Evolutionary conservation across 1,140 invertebrate genomes (phyloP).

Genomic region (Dolichoris vasculosae): DNA sequence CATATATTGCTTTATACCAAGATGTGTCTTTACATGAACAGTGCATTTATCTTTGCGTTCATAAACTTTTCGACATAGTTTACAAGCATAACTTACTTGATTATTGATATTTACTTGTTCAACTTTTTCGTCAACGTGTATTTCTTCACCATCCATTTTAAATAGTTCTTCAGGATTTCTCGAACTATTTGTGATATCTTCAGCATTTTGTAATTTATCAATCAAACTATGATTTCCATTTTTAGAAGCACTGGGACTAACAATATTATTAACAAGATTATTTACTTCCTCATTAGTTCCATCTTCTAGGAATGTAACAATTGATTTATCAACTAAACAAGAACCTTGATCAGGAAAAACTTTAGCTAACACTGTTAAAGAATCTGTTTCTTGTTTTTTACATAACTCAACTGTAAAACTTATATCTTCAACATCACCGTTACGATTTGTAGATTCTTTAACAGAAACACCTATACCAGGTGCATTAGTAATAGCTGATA

Average conservation of each 20-base stretch:
- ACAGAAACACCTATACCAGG: conserved; percentile 69
- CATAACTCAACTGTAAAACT: conserved; percentile 71
- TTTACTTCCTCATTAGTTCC: conserved; percentile 65
- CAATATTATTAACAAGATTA: conserved; percentile 66
- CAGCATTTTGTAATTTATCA: conserved; percentile 62
- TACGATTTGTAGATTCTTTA: conserved; percentile 68
- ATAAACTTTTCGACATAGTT: conserved; percentile 69
- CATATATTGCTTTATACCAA: conserved; percentile 81
- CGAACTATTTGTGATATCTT: conserved; percentile 64
- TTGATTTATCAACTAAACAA: conserved; percentile 68
- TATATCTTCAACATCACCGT: conserved; percentile 68
- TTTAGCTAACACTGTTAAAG: conserved; percentile 66
- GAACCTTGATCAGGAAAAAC: conserved; percentile 72
- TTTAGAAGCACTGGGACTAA: conserved; percentile 56
- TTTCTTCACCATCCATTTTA: conserved; percentile 71
- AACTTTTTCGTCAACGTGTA: conserved; percentile 72
- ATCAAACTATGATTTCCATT: conserved; percentile 53
- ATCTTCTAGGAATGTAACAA: conserved; percentile 66
- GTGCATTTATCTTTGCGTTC: conserved; percentile 72
- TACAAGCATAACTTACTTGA: conserved; percentile 69
- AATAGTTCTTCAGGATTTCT: conserved; percentile 70
- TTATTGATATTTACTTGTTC: conserved; percentile 64
- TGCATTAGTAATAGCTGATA: conserved; percentile 66
- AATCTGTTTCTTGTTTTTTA: conserved; percentile 64
- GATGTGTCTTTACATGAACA: conserved; percentile 82